A percentile compares a stretch with the other conserved stretches of the same genome.
phyloP scores from a whole-genome alignment of 1,140 invertebrate species.

The Micrasema minimum region DNA sequence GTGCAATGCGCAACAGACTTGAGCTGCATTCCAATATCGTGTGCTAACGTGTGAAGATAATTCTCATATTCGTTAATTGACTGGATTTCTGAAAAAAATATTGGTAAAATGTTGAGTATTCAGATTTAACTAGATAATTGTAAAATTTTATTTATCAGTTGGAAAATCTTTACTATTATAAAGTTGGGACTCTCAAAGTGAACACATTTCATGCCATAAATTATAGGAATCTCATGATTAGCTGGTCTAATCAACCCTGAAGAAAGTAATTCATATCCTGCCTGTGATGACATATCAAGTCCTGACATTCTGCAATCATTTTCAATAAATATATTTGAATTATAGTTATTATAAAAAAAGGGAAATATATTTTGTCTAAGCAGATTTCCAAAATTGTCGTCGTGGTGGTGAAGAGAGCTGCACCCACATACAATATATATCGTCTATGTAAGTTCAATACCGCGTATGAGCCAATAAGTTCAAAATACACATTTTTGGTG shows the following conservation, averaged over 20 bases:
- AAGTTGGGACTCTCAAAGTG: constrained; percentile 86
- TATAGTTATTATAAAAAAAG: no score
- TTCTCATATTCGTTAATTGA: constrained; percentile 84
- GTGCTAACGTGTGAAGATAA: constrained; percentile 79
- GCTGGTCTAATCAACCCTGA: constrained; percentile 82
- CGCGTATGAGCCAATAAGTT: no score
- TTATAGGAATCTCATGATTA: constrained; percentile 74
- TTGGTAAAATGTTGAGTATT: constrained; percentile 60
- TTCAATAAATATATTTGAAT: not conserved
- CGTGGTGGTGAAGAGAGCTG: no score
- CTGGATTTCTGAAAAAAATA: constrained; percentile 75
- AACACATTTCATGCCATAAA: constrained; percentile 90
- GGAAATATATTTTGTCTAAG: no score
- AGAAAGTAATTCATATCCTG: constrained; percentile 87
- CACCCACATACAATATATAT: no score
- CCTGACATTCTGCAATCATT: constrained; percentile 73
- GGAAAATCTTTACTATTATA: no score
- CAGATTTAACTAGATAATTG: no score
- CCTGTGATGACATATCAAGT: constrained; percentile 84
- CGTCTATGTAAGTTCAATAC: no score
- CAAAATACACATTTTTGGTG: no score
- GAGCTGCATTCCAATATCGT: constrained; percentile 83
- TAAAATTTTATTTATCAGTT: no score
- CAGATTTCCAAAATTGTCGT: no score
- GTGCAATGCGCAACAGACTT: constrained; percentile 84